Conservation (phyloP, 1,140 invertebrate species). For the Temnothorax curvispinosus region DNA sequence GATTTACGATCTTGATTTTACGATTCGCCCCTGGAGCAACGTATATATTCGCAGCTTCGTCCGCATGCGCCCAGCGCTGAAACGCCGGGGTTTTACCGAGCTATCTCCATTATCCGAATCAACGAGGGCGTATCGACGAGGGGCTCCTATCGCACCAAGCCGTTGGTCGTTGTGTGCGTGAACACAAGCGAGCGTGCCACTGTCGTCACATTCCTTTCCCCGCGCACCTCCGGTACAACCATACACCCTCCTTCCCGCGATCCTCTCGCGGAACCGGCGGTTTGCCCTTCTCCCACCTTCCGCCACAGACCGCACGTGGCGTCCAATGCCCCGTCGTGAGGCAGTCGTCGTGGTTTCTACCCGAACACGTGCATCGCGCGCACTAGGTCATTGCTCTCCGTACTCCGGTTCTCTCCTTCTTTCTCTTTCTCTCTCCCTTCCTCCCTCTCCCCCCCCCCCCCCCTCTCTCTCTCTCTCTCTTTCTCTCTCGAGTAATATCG, state of each 20-base stretch:
- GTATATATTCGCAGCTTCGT: neutral
- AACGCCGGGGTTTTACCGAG: neutral
- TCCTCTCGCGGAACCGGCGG: neutral
- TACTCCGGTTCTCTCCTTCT: constrained; percentile 32
- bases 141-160: neutral
- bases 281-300: constrained; percentile 43
- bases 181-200: neutral
- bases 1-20: neutral
- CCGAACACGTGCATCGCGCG: constrained; percentile 81
- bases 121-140: constrained; percentile 44
- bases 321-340: constrained; percentile 81
- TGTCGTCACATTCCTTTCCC: neutral
- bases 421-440: neutral
- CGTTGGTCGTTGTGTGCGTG: neutral
- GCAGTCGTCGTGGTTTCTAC: constrained; percentile 79
- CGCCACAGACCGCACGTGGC: constrained; percentile 71
- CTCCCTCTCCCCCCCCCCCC: constrained; percentile 47
- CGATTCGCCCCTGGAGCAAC: neutral
- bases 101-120: constrained; percentile 48
- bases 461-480: neutral
- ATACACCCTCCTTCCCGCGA: neutral
- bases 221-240: neutral
- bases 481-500: constrained; percentile 76
- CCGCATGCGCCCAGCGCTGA: neutral
- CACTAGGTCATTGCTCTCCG: constrained; percentile 84